phyloP scores from a whole-genome alignment of 2,888 invertebrate genomes.

The Orgyia antiqua region DNA sequence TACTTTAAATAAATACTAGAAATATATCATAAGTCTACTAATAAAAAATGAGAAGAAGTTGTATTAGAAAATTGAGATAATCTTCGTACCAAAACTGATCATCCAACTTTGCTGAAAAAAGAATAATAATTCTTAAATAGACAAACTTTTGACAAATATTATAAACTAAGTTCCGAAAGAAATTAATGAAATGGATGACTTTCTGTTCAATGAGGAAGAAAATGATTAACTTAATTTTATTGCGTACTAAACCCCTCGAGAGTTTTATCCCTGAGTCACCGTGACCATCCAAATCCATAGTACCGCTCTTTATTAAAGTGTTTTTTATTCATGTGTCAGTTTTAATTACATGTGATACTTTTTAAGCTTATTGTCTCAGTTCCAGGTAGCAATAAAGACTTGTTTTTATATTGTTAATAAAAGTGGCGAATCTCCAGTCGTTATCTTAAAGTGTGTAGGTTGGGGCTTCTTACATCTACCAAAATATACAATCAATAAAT shows the following conservation, averaged over 20 bases:
- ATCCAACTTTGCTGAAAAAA: too few species aligned
- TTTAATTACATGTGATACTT: conserved; percentile 50
- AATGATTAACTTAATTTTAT: conserved; percentile 41
- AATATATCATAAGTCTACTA: too few species aligned
- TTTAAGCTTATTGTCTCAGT: conserved; percentile 32
- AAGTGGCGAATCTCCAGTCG: conserved; percentile 13
- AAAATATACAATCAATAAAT: conserved; percentile 7
- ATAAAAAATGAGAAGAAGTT: too few species aligned
- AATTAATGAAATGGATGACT: conserved; percentile 43
- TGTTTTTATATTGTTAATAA: conserved; percentile 22
- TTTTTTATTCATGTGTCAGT: conserved; percentile 50
- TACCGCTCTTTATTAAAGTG: conserved; percentile 44
- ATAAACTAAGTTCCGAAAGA: conserved; percentile 34
- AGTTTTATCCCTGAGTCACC: conserved; percentile 44
- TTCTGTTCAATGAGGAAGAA: conserved; percentile 34
- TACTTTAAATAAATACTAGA: too few species aligned
- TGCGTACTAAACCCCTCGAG: conserved; percentile 23
- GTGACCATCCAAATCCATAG: conserved; percentile 34
- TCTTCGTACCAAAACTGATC: too few species aligned
- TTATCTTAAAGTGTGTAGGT: conserved; percentile 8
- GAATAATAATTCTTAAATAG: too few species aligned
- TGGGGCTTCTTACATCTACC: background rate
- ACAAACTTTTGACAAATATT: conserved; percentile 34
- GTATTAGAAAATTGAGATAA: too few species aligned
- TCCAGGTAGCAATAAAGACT: conserved; percentile 24